Conservation (phyloP, 1,140 invertebrate species). For the Cheumatopsyche charites region DNA sequence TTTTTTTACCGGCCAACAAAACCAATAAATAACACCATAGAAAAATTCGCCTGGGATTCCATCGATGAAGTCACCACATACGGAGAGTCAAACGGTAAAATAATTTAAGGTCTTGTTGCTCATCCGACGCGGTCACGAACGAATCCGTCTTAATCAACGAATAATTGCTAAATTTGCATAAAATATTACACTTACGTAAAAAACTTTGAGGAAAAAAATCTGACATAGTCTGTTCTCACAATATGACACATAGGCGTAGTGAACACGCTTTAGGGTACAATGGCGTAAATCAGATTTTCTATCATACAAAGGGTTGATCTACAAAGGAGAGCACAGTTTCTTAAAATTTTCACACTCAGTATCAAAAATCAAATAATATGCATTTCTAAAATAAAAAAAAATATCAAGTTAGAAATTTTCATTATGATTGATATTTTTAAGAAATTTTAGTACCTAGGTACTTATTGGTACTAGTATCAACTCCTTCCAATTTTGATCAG, state of each 20-base stretch:
- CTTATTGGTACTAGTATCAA: conserved; percentile 37
- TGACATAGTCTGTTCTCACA: not conserved
- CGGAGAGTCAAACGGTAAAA: not conserved
- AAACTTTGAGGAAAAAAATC: not conserved
- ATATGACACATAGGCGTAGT: not conserved
- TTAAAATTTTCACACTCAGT: not conserved
- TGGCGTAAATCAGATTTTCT: not conserved
- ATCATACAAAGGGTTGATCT: not conserved
- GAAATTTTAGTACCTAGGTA: not conserved
- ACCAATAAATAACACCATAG: not conserved
- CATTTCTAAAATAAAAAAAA: not conserved
- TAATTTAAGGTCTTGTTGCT: not conserved
- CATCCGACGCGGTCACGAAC: conserved; percentile 19
- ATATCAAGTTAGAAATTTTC: not conserved
- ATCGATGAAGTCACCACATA: not conserved
- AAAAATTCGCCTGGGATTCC: conserved; percentile 6
- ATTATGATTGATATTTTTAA: too few relatives aligned
- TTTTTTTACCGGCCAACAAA: not conserved
- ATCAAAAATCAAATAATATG: not conserved
- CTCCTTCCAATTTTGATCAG: conserved; percentile 30
- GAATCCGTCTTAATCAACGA: conserved; percentile 26
- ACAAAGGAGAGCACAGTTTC: not conserved
- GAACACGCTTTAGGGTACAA: not conserved
- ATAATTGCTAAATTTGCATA: conserved; percentile 34
- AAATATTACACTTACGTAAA: not conserved